phyloP scores from a whole-genome alignment of 1,140 invertebrate species.

The Trypoxylus dichotomus region DNA sequence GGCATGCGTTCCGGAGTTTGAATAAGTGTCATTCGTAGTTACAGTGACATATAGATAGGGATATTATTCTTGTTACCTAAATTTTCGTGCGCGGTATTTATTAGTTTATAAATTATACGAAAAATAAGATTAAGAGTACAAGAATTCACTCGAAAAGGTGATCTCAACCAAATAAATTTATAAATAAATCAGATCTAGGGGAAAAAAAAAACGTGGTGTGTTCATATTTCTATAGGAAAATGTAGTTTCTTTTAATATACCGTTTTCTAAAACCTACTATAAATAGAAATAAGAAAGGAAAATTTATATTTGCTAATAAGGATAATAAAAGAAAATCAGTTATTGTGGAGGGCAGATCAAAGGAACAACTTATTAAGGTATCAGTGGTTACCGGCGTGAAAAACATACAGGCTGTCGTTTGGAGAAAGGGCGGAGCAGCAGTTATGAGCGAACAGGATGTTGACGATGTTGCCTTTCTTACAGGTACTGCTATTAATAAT shows the following conservation, averaged over 20 bases:
- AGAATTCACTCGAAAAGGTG: background rate
- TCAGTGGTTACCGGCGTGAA: slow-evolving; percentile 51
- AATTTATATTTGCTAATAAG: background rate
- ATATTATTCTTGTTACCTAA: background rate
- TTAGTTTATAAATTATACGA: background rate
- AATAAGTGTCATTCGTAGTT: background rate
- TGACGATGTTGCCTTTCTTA: slow-evolving; percentile 89
- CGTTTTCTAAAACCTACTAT: background rate
- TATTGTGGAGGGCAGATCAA: slow-evolving; percentile 48
- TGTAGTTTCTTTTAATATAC: background rate
- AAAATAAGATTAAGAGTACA: background rate
- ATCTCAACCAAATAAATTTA: background rate
- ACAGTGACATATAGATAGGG: background rate
- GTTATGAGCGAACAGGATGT: slow-evolving; percentile 85
- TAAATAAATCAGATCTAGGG: background rate
- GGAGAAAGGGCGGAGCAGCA: slow-evolving; percentile 48
- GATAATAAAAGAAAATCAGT: slow-evolving; percentile 29
- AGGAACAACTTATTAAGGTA: slow-evolving; percentile 52
- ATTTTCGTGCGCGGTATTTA: background rate
- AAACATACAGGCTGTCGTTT: slow-evolving; percentile 54
- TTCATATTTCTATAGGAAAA: background rate
- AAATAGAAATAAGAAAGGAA: background rate
- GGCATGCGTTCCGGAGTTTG: background rate
- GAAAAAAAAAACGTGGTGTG: background rate
- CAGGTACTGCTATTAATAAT: slow-evolving; percentile 62